Evolutionary conservation across 2,797 vertebrate species (phyloP), one percentile per base, ranked within the genome.

Genomic region (Neopelma chrysocephalum): DNA sequence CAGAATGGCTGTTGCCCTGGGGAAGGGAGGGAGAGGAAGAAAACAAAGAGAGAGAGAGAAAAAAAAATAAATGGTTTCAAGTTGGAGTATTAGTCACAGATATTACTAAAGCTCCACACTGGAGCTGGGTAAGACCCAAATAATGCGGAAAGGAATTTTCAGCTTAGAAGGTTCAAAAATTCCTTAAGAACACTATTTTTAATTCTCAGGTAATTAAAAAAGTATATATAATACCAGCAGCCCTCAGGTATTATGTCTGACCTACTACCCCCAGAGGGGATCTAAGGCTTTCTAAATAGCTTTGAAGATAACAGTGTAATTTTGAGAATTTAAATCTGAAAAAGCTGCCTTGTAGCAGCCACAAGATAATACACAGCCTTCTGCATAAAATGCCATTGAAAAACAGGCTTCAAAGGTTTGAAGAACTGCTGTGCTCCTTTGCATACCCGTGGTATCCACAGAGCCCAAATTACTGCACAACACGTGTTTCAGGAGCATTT

Each of bases 1-100:
- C 58, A 99, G 98, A 95, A 99, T 99, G 91, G 99, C 99, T 17
- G 99, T 99, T 66, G 99, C 99, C 98, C 99, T 94, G 87, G 91
- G 85, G 34, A 83, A 71, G 53, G 43, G 64, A 75, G 57, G 73
- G 23, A 71, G 34, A 75, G 19, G 12, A 60, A 60, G 43, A 36
- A 79, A 54, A 68, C 22, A 42, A 58, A 7, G 58, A 5, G 36
- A 47, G 21, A 11, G 8, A 4, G 26, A 1, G 25, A 48, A 15
- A 31, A 51, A 5, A 19, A 43, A 15, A 51, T 4, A 29, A 23
- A 5, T 48, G 1, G 9, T 91, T 87, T 54, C 42, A 51, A 68
- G 38, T 48, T 65, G 29, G 83, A n/a, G 36, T 27, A 32, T 81
- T 80, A 80, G 38, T 61, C 53, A 85, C 42, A 89, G 64, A 68